Base-by-base conservation (phyloP, 2,888 invertebrate species). In the Caenorhabditis parvicauda region DNA sequence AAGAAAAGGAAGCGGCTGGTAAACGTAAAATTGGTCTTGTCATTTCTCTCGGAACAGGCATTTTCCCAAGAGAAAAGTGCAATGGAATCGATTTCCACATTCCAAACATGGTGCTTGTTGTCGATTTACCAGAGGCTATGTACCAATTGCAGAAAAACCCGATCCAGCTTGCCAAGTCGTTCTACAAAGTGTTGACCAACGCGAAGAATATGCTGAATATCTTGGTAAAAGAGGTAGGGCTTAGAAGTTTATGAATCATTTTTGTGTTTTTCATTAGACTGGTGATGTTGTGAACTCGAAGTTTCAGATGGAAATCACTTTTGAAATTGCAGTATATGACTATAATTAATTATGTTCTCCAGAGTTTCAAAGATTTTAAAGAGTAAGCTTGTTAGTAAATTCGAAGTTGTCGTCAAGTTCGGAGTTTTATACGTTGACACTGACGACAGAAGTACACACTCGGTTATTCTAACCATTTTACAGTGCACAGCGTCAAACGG, bases 401-500 rank as follows among this genome's bases (percentile, higher is more conserved):
- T n/a, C n/a, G n/a, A n/a, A n/a, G n/a, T n/a, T n/a, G n/a, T n/a
- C n/a, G n/a, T n/a, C n/a, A n/a, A n/a, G n/a, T n/a, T n/a, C n/a
- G n/a, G n/a, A n/a, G n/a, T n/a, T n/a, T n/a, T n/a, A n/a, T n/a
- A n/a, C n/a, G n/a, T n/a, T n/a, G n/a, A 14, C 32, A 32, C 32
- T 32, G 32, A 32, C 14, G 14, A 14, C 9, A 14, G 9, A 32
- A 12, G 14, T 32, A 12, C 9, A 12, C 32, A 32, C 9, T 12
- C 14, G 14, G 14, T 12, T 7, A 14, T 14, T 41, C 12, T 12
- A 14, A 9, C 14, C 7, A 41, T 7, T 24, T 55, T 51, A 27
- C 21, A 67, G 59, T 63, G 63, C 48, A 69, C 69, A 7, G 58
- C 69, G 2, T 69, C 69, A 0, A 64, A 69, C 27, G 69, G 69